Percentiles rank a stretch among this genome's conserved stretches.
Conservation (phyloP, 2,888 invertebrate species). For the Tiliacea citrago region DNA sequence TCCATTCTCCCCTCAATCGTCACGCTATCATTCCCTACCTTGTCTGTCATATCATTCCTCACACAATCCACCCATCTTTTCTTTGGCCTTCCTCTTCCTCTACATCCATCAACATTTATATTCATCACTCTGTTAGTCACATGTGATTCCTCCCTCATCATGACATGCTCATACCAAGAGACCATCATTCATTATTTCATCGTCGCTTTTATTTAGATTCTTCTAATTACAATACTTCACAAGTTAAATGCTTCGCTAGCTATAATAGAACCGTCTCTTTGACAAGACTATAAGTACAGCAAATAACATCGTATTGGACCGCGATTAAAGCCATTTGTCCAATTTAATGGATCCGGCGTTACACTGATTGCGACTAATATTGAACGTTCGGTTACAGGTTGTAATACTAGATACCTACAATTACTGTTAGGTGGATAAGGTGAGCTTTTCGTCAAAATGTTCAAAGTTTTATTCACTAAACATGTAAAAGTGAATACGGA, state of each 20-base stretch:
- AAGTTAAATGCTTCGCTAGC: not conserved
- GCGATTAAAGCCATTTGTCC: slow-evolving; percentile 52
- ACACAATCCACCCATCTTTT: too few species aligned
- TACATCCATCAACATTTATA: too few species aligned
- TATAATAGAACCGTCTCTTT: slow-evolving; percentile 20
- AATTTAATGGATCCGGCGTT: slow-evolving; percentile 51
- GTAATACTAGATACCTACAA: slow-evolving; percentile 12
- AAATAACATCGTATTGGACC: slow-evolving; percentile 33
- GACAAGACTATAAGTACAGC: slow-evolving; percentile 9
- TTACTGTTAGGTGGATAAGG: not conserved
- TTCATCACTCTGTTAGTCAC: too few species aligned
- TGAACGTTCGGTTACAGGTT: slow-evolving; percentile 27
- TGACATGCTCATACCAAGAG: too few species aligned
- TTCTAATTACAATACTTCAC: slow-evolving; percentile 5
- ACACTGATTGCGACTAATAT: slow-evolving; percentile 48
- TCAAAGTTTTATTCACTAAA: not conserved
- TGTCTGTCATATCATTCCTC: too few species aligned
- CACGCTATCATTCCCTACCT: too few species aligned
- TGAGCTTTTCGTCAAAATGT: not conserved
- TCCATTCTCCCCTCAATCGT: too few species aligned
- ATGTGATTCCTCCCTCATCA: too few species aligned
- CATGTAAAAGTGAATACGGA: not conserved
- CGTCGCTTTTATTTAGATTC: not conserved
- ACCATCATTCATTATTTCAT: not conserved
- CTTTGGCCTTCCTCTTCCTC: too few species aligned